A percentile compares a stretch with the other conserved stretches of the same genome.
Evolutionary conservation across 2,888 invertebrate genomes (phyloP).

Genomic region (Melolontha melolontha): DNA sequence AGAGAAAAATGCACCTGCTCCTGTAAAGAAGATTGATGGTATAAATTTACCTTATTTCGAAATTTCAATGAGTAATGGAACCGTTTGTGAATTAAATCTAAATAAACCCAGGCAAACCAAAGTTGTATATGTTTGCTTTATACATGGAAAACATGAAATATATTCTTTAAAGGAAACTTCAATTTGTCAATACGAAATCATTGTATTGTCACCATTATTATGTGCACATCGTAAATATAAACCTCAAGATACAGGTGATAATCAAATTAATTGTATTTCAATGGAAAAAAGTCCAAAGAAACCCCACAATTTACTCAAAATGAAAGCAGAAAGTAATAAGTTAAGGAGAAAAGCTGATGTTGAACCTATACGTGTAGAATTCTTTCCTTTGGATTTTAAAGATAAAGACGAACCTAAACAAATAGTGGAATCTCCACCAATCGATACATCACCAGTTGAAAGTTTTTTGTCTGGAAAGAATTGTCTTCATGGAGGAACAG

Average conservation of each 20-base stretch:
- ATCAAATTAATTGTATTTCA: conserved; percentile 81
- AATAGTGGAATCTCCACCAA: conserved; percentile 57
- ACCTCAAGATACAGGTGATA: conserved; percentile 81
- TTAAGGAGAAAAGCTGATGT: conserved; percentile 71
- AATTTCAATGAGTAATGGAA: conserved; percentile 89
- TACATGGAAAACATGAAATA: conserved; percentile 90
- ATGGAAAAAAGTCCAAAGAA: conserved; percentile 75
- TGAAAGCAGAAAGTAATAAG: conserved; percentile 79
- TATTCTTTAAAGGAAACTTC: conserved; percentile 93
- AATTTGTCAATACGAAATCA: conserved; percentile 94
- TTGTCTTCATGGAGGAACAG: conserved; percentile 90
- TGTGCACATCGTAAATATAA: conserved; percentile 92
- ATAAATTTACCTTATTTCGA: conserved; percentile 88
- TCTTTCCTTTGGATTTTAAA: conserved; percentile 71
- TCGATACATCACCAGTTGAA: conserved; percentile 78
- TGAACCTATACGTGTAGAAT: conserved; percentile 72
- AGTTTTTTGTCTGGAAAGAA: conserved; percentile 87
- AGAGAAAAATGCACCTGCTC: conserved; percentile 65
- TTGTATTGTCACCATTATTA: conserved; percentile 87
- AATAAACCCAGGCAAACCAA: conserved; percentile 84
- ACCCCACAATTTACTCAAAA: conserved; percentile 77
- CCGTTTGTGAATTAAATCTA: conserved; percentile 87
- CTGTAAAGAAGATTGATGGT: conserved; percentile 86
- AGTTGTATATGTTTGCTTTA: conserved; percentile 90
- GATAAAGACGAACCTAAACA: conserved; percentile 58